Percentiles rank a stretch among this genome's conserved stretches.
These are phyloP conservation scores for Euphydryas editha DNA, from an alignment of 2,888 invertebrate genomes.

Conservation along the genomic window DNA sequence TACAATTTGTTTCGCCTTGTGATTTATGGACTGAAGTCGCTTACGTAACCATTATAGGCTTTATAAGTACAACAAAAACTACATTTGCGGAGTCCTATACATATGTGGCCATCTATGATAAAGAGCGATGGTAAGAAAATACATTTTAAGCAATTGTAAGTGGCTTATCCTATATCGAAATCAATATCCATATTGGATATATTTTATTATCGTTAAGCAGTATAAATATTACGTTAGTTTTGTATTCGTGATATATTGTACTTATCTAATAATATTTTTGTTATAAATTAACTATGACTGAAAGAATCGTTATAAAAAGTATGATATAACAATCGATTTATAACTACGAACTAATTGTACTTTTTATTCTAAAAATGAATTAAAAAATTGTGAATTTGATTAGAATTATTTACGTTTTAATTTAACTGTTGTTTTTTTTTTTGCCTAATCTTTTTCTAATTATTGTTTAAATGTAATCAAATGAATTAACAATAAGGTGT, in stretches of 20 bases:
- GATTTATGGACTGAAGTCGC: constrained; percentile 59
- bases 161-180: neutral
- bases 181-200: neutral
- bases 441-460: too few relatives aligned
- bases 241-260: neutral
- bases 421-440: too few relatives aligned
- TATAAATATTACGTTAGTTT: neutral
- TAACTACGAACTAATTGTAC: too few relatives aligned
- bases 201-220: neutral
- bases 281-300: neutral
- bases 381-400: too few relatives aligned
- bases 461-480: too few relatives aligned
- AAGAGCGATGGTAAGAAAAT: constrained; percentile 1
- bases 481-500: too few relatives aligned
- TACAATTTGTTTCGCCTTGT: constrained; percentile 69
- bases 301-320: too few relatives aligned
- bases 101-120: constrained; percentile 13
- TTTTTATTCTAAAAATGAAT: too few relatives aligned
- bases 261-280: neutral
- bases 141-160: neutral
- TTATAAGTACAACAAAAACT: constrained; percentile 23
- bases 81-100: constrained; percentile 21
- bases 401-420: too few relatives aligned
- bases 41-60: constrained; percentile 32
- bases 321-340: too few relatives aligned